A percentile compares a stretch with the other conserved stretches of the same genome.
Evolutionary conservation across 2,113 vertebrate genomes (phyloP).

Genomic region (Lutjanus erythropterus): DNA sequence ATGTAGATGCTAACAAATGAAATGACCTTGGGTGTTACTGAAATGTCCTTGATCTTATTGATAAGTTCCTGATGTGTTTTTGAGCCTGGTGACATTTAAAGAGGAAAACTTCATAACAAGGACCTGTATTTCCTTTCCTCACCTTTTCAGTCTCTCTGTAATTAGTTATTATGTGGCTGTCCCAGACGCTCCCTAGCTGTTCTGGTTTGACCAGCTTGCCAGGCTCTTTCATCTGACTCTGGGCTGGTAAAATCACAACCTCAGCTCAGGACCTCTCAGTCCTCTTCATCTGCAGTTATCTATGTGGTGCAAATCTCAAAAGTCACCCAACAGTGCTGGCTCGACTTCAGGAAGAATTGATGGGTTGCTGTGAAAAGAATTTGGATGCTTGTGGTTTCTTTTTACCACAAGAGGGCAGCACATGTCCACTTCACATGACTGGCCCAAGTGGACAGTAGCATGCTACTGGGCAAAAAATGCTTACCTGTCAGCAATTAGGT

Average conservation of each 20-base stretch:
- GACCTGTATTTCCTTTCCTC: not conserved
- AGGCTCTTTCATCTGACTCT: not conserved
- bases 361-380: not conserved
- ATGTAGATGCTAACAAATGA: not conserved
- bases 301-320: not conserved
- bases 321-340: not conserved
- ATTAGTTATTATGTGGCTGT: not conserved
- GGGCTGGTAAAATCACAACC: not conserved
- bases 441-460: not conserved
- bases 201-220: not conserved
- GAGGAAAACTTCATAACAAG: not conserved
- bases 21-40: not conserved
- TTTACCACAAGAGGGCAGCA: slow-evolving; percentile 67
- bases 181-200: not conserved
- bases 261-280: not conserved
- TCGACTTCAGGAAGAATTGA: not conserved
- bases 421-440: too few relatives aligned
- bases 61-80: not conserved
- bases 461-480: not conserved
- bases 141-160: not conserved
- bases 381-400: not conserved
- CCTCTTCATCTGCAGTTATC: not conserved
- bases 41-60: not conserved
- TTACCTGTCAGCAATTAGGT: slow-evolving; percentile 21
- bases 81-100: not conserved